Conservation (phyloP, 2,888 invertebrate genomes). For the Achlya flavicornis region DNA sequence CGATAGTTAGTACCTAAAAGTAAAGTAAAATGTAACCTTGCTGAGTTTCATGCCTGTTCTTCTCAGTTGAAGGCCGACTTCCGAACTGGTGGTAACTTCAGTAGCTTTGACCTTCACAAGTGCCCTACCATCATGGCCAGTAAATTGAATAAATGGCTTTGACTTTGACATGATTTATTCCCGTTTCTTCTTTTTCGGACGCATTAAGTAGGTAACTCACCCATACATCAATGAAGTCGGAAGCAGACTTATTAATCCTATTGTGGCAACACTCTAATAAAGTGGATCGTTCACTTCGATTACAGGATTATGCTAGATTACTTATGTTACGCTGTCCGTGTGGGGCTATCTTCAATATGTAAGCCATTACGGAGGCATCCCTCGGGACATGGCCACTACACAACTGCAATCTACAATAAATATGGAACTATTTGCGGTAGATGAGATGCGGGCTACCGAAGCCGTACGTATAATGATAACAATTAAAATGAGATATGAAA, state of each 20-base stretch:
- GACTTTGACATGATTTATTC: background rate
- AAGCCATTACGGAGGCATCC: slow-evolving; percentile 9
- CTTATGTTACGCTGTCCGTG: background rate
- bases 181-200: too few species aligned
- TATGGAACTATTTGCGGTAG: background rate
- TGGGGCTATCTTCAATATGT: slow-evolving; percentile 11
- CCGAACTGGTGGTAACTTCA: too few species aligned
- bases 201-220: too few species aligned
- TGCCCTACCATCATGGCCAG: too few species aligned
- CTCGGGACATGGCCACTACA: slow-evolving; percentile 13
- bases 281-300: background rate
- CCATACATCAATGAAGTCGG: too few species aligned
- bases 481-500: slow-evolving; percentile 2
- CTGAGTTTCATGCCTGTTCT: too few species aligned
- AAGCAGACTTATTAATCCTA: background rate
- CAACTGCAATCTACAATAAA: slow-evolving; percentile 10
- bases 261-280: background rate
- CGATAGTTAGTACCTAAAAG: too few species aligned
- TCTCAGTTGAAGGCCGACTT: too few species aligned
- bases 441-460: background rate
- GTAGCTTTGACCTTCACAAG: too few species aligned
- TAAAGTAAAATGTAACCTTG: too few species aligned
- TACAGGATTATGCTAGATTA: slow-evolving; percentile 2
- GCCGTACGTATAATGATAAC: background rate
- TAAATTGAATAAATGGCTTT: background rate